Conservation (phyloP, 1,140 invertebrate species). For the Cotesia glomerata region DNA sequence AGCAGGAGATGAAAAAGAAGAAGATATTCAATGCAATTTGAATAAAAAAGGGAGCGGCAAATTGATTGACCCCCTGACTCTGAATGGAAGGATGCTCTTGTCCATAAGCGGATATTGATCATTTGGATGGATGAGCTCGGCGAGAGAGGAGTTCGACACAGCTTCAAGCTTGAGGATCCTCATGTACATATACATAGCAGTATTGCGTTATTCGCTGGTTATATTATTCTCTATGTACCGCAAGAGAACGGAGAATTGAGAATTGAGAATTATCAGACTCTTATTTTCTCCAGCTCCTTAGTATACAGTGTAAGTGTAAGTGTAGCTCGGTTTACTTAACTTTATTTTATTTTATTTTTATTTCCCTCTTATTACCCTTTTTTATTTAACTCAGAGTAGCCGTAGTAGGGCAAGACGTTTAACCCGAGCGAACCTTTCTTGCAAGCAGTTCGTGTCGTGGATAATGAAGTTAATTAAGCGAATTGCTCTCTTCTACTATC, state of each 20-base stretch:
- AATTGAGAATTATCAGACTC: neutral
- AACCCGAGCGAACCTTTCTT: neutral
- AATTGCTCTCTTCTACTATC: constrained; percentile 11
- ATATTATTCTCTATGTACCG: constrained; percentile 3
- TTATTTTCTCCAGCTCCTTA: neutral
- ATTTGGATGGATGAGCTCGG: constrained; percentile 21
- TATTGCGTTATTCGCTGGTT: too few species aligned
- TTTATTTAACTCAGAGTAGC: neutral
- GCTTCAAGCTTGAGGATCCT: neutral
- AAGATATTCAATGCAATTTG: constrained; percentile 24
- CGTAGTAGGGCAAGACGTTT: neutral
- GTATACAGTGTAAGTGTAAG: neutral
- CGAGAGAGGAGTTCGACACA: neutral
- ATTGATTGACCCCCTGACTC: constrained; percentile 29
- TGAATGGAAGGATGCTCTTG: constrained; percentile 25
- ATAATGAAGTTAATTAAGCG: constrained; percentile 15
- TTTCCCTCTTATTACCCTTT: neutral
- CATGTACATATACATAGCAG: neutral
- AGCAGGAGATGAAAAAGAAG: constrained; percentile 1
- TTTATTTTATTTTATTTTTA: neutral
- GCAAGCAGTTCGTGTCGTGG: neutral
- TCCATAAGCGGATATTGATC: constrained; percentile 31
- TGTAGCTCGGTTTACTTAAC: neutral
- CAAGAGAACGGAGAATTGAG: neutral
- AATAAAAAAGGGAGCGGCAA: constrained; percentile 31